Percentiles rank a stretch among this genome's conserved stretches.
Evolutionary conservation across 2,797 vertebrate species (phyloP).

Genomic region (Tokudaia muenninki): DNA sequence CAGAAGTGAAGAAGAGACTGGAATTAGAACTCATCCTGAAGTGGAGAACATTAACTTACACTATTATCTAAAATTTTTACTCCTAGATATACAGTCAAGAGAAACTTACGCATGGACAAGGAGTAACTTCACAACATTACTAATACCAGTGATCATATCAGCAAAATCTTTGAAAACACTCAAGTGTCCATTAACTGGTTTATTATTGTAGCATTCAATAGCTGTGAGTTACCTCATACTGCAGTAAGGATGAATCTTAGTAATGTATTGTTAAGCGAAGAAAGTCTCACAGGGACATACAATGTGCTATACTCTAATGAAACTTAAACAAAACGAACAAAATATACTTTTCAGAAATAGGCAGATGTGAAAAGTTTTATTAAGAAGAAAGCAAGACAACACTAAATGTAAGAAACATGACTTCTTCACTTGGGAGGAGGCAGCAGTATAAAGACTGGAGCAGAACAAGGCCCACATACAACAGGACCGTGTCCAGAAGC

Average conservation of each 20-base stretch:
- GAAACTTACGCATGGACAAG: neutral
- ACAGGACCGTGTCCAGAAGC: neutral
- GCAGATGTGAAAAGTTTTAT: neutral
- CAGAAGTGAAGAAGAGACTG: neutral
- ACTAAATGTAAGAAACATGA: neutral
- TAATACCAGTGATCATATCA: neutral
- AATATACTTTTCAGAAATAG: neutral
- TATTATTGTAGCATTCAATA: neutral
- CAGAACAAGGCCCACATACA: neutral
- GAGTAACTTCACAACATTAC: neutral
- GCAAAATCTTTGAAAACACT: neutral
- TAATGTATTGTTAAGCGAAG: neutral
- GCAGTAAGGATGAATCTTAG: neutral
- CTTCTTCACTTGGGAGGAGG: neutral
- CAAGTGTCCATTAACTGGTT: neutral
- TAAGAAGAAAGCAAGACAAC: neutral
- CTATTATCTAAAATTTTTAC: conserved; percentile 4
- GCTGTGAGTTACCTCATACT: neutral
- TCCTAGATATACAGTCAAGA: neutral
- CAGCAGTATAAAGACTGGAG: neutral
- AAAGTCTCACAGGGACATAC: neutral
- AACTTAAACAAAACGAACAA: neutral
- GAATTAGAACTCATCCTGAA: neutral
- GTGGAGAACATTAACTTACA: neutral
- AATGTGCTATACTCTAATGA: neutral